These are phyloP conservation scores for Crypturellus tataupa DNA, from an alignment of 2,797 vertebrate species.

Conservation along the genomic window DNA sequence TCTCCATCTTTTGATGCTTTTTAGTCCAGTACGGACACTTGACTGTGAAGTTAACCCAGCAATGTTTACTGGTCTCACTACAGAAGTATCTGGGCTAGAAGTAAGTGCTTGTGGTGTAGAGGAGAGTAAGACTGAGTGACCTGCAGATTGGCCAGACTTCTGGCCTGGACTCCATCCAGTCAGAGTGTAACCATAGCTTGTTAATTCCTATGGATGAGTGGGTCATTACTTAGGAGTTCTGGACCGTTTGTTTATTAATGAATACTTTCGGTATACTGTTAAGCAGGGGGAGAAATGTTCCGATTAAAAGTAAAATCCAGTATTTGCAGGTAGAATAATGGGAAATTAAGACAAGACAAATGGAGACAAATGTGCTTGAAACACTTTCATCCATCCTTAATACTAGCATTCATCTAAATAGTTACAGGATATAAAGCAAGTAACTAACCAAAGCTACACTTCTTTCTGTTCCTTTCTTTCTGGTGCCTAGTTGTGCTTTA, in stretches of 20 bases:
- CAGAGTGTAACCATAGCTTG: neutral
- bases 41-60: neutral
- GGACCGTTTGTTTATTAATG: neutral
- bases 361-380: neutral
- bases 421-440: neutral
- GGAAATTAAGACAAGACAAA: neutral
- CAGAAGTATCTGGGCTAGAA: neutral
- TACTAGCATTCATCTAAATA: neutral
- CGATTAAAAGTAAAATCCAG: neutral
- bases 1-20: constrained; percentile 35
- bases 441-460: neutral
- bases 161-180: neutral
- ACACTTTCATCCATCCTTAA: neutral
- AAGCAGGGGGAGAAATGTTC: neutral
- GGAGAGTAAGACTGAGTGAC: neutral
- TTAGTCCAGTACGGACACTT: neutral
- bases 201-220: neutral
- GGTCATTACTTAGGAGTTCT: neutral
- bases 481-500: constrained; percentile 85
- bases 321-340: neutral
- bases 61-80: neutral
- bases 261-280: neutral
- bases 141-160: neutral
- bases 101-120: neutral
- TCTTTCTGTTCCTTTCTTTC: neutral